A percentile compares a stretch with the other conserved stretches of the same genome.
These are phyloP conservation scores for Cyrtorhinus lividipennis DNA, from an alignment of 1,140 invertebrate species.

Conservation along the genomic window DNA sequence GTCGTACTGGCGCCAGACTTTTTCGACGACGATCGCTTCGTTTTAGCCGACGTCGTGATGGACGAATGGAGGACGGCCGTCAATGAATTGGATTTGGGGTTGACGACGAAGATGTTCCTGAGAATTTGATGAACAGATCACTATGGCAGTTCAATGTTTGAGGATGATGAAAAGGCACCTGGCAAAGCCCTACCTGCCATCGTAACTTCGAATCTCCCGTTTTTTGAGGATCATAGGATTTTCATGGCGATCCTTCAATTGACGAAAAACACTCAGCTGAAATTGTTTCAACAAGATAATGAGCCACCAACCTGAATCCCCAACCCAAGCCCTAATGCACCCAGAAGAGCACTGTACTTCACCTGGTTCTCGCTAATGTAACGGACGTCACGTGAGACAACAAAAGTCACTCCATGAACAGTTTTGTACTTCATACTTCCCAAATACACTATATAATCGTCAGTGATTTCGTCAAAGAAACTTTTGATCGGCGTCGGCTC, in stretches of 20 bases:
- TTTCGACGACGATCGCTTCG: neutral
- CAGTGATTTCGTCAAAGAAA: neutral
- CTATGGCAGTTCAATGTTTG: neutral
- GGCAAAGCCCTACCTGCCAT: neutral
- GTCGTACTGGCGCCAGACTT: neutral
- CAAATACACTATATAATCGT: conserved; percentile 9
- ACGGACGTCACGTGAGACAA: neutral
- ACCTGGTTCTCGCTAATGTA: conserved; percentile 6
- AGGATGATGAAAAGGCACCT: neutral
- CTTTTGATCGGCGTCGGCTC: neutral
- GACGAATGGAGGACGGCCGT: neutral
- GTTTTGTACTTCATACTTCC: conserved; percentile 11
- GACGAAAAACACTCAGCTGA: neutral
- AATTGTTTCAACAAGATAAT: neutral
- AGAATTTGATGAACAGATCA: neutral
- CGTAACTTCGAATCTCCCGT: neutral
- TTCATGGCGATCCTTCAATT: neutral
- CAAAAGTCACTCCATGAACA: neutral
- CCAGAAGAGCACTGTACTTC: neutral
- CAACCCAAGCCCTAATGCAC: neutral
- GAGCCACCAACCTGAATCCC: neutral
- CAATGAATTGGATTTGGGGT: neutral
- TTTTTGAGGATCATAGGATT: neutral
- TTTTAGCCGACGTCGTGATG: too few relatives aligned
- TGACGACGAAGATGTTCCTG: neutral